Evolutionary conservation across 2,888 invertebrate genomes (phyloP).

Genomic region (Limnephilus lunatus): DNA sequence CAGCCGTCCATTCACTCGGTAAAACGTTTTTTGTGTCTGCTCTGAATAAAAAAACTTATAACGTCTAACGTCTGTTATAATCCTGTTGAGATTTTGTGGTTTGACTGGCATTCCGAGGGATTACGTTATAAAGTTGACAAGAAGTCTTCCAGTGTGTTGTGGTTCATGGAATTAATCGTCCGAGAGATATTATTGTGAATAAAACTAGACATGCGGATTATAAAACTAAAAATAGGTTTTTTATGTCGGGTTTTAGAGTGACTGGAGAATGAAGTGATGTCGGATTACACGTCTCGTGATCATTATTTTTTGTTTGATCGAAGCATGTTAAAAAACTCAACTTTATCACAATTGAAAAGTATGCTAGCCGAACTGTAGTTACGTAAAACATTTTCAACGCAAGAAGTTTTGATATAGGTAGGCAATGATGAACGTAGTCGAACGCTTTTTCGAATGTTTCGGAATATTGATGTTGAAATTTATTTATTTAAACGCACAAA

Average conservation of each 20-base stretch:
- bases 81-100: not conserved
- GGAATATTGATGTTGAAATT: no score
- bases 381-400: not conserved
- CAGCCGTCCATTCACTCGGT: constrained; percentile 23
- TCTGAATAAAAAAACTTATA: not conserved
- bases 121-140: not conserved
- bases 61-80: constrained; percentile 1
- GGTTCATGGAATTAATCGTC: not conserved
- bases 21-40: constrained; percentile 26
- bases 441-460: no score
- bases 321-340: not conserved
- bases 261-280: not conserved
- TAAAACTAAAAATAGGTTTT: constrained; percentile 10
- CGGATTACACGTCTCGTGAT: not conserved
- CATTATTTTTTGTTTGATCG: not conserved
- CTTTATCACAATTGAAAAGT: not conserved
- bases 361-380: not conserved
- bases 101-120: constrained; percentile 7
- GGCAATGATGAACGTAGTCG: no score
- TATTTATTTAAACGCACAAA: no score
- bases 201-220: not conserved
- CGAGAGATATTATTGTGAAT: not conserved
- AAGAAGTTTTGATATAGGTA: no score
- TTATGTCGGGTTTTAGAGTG: not conserved
- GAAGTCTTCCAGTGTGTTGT: not conserved